Conservation (phyloP, 2,113 vertebrate species). For the Plecturocebus donacophilus region DNA sequence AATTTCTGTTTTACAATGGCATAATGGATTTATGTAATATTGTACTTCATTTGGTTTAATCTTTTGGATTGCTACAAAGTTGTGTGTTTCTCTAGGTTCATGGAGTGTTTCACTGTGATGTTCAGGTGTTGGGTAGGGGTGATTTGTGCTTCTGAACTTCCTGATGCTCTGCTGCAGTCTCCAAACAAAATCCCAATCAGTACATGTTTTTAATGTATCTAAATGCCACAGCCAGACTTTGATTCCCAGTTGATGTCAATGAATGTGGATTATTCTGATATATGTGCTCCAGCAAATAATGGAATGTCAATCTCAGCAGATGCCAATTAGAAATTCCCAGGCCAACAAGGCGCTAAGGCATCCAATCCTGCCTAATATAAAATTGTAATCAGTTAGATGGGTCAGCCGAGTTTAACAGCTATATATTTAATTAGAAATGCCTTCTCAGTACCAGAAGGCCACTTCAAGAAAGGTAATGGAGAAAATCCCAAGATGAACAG, state of each 20-base stretch:
- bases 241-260: constrained; percentile 45
- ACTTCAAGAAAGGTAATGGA: constrained; percentile 23
- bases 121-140: not conserved
- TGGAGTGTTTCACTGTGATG: not conserved
- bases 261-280: constrained; percentile 54
- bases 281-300: constrained; percentile 43
- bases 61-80: not conserved
- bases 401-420: constrained; percentile 56
- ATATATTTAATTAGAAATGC: constrained; percentile 55
- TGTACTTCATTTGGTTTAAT: not conserved
- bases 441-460: constrained; percentile 36
- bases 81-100: not conserved
- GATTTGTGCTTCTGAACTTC: not conserved
- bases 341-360: constrained; percentile 46
- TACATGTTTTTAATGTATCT: constrained; percentile 38
- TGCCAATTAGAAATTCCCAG: constrained; percentile 61
- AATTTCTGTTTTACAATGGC: constrained; percentile 25
- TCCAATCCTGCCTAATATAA: constrained; percentile 54
- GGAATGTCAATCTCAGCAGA: constrained; percentile 63
- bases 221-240: not conserved
- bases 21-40: not conserved
- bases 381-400: constrained; percentile 49
- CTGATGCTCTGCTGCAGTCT: not conserved
- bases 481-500: not conserved
- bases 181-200: not conserved